phyloP scores from a whole-genome alignment of 64 coral and sea anemone genomes.

The Anthopleura sola region DNA sequence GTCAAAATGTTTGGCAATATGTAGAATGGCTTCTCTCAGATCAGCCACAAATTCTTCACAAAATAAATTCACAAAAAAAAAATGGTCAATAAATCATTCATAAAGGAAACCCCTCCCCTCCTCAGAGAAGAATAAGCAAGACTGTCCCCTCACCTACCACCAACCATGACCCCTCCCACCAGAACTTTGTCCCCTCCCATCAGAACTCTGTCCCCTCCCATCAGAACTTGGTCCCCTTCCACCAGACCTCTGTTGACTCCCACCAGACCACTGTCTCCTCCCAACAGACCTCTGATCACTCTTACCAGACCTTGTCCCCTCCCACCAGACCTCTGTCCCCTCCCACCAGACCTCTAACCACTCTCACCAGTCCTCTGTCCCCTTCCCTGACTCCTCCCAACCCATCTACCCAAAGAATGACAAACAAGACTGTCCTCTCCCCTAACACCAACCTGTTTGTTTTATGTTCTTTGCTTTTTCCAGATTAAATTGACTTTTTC shows the following conservation, averaged over 20 bases:
- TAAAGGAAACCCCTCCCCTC: neutral
- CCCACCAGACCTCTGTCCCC: no score
- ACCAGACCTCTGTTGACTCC: no score
- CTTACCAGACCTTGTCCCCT: no score
- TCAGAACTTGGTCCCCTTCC: no score
- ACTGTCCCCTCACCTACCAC: neutral
- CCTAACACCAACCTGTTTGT: slow-evolving; percentile 63
- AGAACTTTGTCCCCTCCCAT: no score
- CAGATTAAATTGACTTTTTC: slow-evolving; percentile 64
- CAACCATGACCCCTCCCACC: no score
- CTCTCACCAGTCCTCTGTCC: no score
- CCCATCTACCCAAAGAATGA: neutral
- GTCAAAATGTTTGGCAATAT: slow-evolving; percentile 98
- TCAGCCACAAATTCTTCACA: slow-evolving; percentile 85
- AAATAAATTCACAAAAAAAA: neutral
- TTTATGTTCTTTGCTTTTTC: slow-evolving; percentile 97
- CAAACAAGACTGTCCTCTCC: neutral
- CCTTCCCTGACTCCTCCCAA: neutral
- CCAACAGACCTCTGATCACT: no score
- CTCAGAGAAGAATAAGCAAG: neutral
- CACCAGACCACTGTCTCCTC: no score
- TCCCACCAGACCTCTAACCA: no score
- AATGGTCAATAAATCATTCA: neutral
- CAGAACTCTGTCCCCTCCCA: no score
- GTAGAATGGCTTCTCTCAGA: slow-evolving; percentile 94